Percentiles rank a stretch among this genome's conserved stretches.
Evolutionary conservation across 2,113 vertebrate species (phyloP).

Genomic region (Bettongia penicillata): DNA sequence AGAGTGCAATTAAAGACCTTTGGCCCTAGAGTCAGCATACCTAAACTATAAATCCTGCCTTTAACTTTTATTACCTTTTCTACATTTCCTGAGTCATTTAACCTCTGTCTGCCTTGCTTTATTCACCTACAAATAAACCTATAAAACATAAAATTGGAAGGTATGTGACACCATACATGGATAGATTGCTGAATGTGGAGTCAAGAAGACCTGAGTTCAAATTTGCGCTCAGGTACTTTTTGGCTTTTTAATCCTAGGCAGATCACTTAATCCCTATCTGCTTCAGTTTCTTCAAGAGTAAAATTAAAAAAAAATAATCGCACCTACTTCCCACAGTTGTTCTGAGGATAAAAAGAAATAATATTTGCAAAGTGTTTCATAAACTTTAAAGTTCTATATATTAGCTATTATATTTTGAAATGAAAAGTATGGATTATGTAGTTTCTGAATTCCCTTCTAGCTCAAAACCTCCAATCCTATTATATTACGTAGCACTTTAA

Average conservation of each 20-base stretch:
- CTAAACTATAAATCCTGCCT: too few relatives aligned
- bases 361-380: not conserved
- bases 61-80: too few relatives aligned
- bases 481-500: not conserved
- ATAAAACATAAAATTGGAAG: not conserved
- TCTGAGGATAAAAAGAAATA: not conserved
- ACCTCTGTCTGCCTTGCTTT: too few relatives aligned
- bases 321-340: not conserved
- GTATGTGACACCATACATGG: not conserved
- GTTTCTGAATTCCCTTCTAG: too few relatives aligned
- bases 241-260: not conserved
- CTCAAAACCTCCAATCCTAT: not conserved
- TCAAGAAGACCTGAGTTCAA: not conserved
- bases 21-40: too few relatives aligned
- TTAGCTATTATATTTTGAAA: not conserved
- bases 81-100: too few relatives aligned
- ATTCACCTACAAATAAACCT: too few relatives aligned
- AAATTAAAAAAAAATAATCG: not conserved
- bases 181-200: not conserved
- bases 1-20: too few relatives aligned
- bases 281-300: not conserved
- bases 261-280: not conserved
- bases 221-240: not conserved
- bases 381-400: not conserved
- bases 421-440: not conserved